These are phyloP conservation scores for Monopterus albus DNA, from an alignment of 2,113 vertebrate genomes.

Conservation along the genomic window DNA sequence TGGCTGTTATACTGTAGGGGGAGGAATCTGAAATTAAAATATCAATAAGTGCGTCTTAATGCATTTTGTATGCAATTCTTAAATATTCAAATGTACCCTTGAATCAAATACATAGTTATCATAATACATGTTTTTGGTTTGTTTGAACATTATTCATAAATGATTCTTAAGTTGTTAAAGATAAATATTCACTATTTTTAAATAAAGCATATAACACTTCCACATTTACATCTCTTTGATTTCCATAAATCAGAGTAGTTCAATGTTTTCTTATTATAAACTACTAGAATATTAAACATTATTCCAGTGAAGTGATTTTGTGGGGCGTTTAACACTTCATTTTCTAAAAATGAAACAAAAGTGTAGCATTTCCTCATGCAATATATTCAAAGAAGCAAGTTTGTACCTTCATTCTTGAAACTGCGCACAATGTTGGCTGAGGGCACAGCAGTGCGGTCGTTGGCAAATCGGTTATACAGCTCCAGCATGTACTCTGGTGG, in stretches of 20 bases:
- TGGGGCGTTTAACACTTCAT: too few species aligned
- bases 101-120: background rate
- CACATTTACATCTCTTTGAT: conserved; percentile 2
- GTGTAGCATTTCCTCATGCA: background rate
- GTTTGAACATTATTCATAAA: background rate
- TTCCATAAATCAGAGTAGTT: background rate
- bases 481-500: conserved; percentile 96
- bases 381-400: background rate
- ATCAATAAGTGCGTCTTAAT: conserved; percentile 40
- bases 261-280: too few species aligned
- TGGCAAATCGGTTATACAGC: conserved; percentile 92
- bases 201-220: background rate
- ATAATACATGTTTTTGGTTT: background rate
- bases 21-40: conserved; percentile 85
- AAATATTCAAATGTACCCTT: background rate
- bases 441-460: conserved; percentile 86
- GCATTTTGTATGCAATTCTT: background rate
- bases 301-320: too few species aligned
- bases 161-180: too few species aligned
- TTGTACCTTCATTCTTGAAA: conserved; percentile 96
- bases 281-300: too few species aligned
- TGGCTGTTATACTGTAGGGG: conserved; percentile 76
- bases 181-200: too few species aligned
- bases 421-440: conserved; percentile 92
- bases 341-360: background rate